Percentiles rank a stretch among this genome's conserved stretches.
These are phyloP conservation scores for Catocala nupta DNA, from an alignment of 2,888 invertebrate genomes.

Conservation along the genomic window DNA sequence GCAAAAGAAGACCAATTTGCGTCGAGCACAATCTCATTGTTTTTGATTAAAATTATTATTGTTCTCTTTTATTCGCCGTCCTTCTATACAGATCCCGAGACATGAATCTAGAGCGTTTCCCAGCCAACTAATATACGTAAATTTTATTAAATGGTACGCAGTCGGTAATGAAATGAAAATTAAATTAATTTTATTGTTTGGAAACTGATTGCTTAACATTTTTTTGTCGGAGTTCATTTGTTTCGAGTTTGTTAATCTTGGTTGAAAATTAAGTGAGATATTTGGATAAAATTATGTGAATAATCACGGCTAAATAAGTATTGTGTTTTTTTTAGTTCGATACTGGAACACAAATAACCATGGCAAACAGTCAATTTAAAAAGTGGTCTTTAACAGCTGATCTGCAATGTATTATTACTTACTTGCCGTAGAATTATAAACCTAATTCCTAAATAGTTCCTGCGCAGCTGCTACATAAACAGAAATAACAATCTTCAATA, in stretches of 20 bases:
- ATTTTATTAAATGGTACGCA: conserved; percentile 54
- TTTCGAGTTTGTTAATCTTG: background rate
- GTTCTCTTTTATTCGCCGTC: conserved; percentile 66
- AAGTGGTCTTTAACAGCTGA: too few relatives aligned
- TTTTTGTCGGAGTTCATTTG: background rate
- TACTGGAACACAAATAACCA: too few relatives aligned
- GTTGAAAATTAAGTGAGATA: too few relatives aligned
- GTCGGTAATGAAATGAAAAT: conserved; percentile 57
- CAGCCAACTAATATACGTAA: conserved; percentile 42
- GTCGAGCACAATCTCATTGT: conserved; percentile 80
- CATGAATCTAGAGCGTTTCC: conserved; percentile 51
- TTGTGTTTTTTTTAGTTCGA: too few relatives aligned
- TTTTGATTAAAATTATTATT: conserved; percentile 85
- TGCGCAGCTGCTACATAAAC: too few relatives aligned
- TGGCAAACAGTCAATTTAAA: too few relatives aligned
- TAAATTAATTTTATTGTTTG: conserved; percentile 58
- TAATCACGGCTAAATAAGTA: too few relatives aligned
- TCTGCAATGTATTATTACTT: too few relatives aligned
- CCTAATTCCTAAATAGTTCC: too few relatives aligned
- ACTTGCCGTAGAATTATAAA: too few relatives aligned
- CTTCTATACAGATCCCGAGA: conserved; percentile 52
- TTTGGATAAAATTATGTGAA: too few relatives aligned
- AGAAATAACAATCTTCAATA: too few relatives aligned
- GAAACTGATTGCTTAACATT: conserved; percentile 20
- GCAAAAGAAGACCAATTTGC: conserved; percentile 78